Evolutionary conservation across 2,113 vertebrate genomes (phyloP).

Genomic region (Sclerurus mexicanus): DNA sequence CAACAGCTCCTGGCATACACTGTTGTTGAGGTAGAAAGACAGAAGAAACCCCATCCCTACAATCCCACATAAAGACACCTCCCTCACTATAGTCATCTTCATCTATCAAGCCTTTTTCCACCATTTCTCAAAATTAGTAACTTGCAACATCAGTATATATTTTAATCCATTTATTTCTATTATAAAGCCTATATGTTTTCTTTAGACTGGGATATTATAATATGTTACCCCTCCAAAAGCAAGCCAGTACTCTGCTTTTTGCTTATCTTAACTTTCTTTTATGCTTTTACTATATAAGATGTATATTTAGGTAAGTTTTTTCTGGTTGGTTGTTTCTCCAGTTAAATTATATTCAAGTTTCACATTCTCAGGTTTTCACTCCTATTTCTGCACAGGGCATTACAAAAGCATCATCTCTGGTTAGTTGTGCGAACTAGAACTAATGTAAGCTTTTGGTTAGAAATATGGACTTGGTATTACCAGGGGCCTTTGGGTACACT

Average conservation of each 20-base stretch:
- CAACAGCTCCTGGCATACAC: not conserved
- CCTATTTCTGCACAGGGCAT: not conserved
- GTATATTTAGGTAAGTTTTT: not conserved
- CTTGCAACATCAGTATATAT: not conserved
- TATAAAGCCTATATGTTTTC: not conserved
- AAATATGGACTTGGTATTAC: not conserved
- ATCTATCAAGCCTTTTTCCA: not conserved
- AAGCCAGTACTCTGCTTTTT: not conserved
- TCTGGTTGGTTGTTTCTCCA: not conserved
- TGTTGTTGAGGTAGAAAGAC: not conserved
- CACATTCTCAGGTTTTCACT: not conserved
- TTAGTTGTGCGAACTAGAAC: not conserved
- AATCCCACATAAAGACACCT: not conserved
- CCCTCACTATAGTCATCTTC: not conserved
- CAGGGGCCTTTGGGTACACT: not conserved
- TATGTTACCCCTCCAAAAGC: not conserved
- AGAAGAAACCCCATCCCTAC: not conserved
- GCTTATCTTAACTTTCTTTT: not conserved
- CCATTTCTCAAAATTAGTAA: not conserved
- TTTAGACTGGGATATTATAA: not conserved
- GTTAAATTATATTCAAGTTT: not conserved
- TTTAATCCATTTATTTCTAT: not conserved
- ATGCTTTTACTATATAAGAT: not conserved
- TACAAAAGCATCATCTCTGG: not conserved
- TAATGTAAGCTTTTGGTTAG: accelerated